Evolutionary conservation across 2,797 vertebrate species (phyloP), one percentile per base, ranked within the genome.

Genomic region (Enteromius afrohamiltoni): DNA sequence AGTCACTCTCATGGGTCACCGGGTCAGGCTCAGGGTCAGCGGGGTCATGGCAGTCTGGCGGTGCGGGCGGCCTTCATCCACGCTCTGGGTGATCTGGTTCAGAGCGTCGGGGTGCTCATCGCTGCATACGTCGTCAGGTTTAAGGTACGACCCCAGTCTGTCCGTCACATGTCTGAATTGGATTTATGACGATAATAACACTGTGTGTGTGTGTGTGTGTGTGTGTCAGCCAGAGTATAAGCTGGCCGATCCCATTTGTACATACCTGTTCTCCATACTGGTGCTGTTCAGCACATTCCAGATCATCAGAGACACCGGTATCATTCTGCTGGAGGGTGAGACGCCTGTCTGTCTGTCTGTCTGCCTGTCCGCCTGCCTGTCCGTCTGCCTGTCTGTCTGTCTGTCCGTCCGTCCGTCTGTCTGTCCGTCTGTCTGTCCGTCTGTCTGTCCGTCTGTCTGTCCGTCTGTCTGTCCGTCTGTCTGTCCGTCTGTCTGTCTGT

Each of bases 101-200:
- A 99, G 89, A 99, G 98, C 34, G 91, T 99, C 0, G 98, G 98
- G 0, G 98, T 99, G 49, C 96, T 99, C 0, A 93, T 99, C 14
- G 98, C 98, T 16, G 98, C 98, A 0, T 99, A 99, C 87, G 92
- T 99, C 78, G 96, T 99, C 89, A 96, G 97, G 81, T 99, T 99
- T 70, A 99, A 99, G 96, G 98, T 99, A 88, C 40, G n/a, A 34
- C 34, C 14, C 26, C 3, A 9, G 23, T 37, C 26, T 58, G 7
- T 53, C 4, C 49, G 40, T 73, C n/a, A 53, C 21, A 14, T 75
- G 3, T 74, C 31, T 75, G 29, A 21, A 6, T 14, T 55, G 0
- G 37, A 31, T 75, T 21, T 31, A 47, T 58, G 31, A 11, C 11
- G 6, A 14, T 55, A 1, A 21, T 45, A 40, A 64, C 31, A 19